A percentile compares a stretch with the other conserved stretches of the same genome.
Conservation (phyloP, 2,797 vertebrate species). For the Poecilia velifera region DNA sequence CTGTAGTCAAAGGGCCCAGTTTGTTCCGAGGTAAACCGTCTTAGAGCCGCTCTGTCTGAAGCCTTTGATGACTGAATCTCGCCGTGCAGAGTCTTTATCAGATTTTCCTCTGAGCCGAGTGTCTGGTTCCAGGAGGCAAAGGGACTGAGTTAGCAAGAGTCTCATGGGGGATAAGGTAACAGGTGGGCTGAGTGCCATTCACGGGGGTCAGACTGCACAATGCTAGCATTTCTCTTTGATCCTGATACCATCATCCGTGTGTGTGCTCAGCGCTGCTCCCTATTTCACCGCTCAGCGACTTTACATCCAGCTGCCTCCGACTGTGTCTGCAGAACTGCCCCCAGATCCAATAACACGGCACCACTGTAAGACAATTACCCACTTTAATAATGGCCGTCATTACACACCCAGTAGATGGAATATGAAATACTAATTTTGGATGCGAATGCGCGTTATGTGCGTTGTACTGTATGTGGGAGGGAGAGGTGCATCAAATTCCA, state of each 20-base stretch:
- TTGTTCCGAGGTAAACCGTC: slow-evolving; percentile 15
- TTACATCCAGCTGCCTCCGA: slow-evolving; percentile 75
- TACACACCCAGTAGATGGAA: slow-evolving; percentile 72
- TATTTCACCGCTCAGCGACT: slow-evolving; percentile 80
- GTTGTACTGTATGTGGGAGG: slow-evolving; percentile 17
- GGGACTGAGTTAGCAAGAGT: slow-evolving; percentile 55
- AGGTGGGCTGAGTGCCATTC: slow-evolving; percentile 72
- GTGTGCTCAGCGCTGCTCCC: slow-evolving; percentile 70
- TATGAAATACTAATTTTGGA: slow-evolving; percentile 72
- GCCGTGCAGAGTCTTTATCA: slow-evolving; percentile 40
- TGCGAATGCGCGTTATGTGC: slow-evolving; percentile 14
- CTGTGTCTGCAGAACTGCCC: slow-evolving; percentile 67
- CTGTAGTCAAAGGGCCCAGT: slow-evolving; percentile 36
- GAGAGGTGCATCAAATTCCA: slow-evolving; percentile 58
- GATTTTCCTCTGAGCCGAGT: slow-evolving; percentile 44
- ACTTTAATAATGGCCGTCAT: slow-evolving; percentile 78
- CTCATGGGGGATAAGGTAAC: slow-evolving; percentile 74
- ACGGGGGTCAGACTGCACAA: slow-evolving; percentile 68
- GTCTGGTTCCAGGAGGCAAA: slow-evolving; percentile 65
- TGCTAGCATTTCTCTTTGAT: slow-evolving; percentile 72
- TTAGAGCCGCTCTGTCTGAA: slow-evolving; percentile 16
- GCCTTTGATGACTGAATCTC: slow-evolving; percentile 43
- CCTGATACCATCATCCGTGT: slow-evolving; percentile 74
- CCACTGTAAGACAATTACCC: slow-evolving; percentile 77
- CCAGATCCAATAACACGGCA: slow-evolving; percentile 75